Evolutionary conservation across 1,140 invertebrate species (phyloP), one percentile per base, ranked within the genome.

Genomic region (Calephelis virginiensis): DNA sequence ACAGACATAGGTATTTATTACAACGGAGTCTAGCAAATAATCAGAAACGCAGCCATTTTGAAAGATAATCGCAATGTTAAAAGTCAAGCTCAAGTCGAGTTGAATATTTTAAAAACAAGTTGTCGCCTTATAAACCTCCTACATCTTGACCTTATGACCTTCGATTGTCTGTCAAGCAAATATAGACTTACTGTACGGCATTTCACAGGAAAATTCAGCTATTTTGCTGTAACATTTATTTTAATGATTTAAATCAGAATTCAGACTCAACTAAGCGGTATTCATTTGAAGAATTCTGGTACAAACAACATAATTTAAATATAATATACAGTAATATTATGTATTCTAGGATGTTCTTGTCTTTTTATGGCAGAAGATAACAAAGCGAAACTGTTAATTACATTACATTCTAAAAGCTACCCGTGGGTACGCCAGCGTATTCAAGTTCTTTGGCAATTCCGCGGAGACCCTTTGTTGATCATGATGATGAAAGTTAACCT

Each of bases 101-200:
- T 56, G 9, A 28, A 53, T 53, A 6, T 56, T 56, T 56, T 10
- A 53, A 56, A 43, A 56, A 56, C 50, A 56, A 56, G 50, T 56
- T 56, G 17, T 56, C 50, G 50, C 49, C 14, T 56, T 56, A 56
- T 37, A 56, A 56, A 56, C 50, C 50, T 56, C 50, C 50, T 56
- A 56, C 53, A 56, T 56, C 37, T 28, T 56, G 53, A 56, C 53
- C 53, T 56, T 37, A 12, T 56, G 28, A 56, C 53, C 53, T 56
- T 56, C 28, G 53, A 37, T 12, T 56, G 28, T 37, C 37, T 56
- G 28, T 56, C 53, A 37, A 6, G 53, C 53, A 11, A 56, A 11
- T 12, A 37, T 56, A 12, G 10, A 56, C 53, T 61, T 66, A 66
- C 48, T 49, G 14, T 61, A 11, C 43, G 45, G 17, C 7, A n/a